Conservation (phyloP, 1,140 invertebrate species). For the Euwallacea similis region DNA sequence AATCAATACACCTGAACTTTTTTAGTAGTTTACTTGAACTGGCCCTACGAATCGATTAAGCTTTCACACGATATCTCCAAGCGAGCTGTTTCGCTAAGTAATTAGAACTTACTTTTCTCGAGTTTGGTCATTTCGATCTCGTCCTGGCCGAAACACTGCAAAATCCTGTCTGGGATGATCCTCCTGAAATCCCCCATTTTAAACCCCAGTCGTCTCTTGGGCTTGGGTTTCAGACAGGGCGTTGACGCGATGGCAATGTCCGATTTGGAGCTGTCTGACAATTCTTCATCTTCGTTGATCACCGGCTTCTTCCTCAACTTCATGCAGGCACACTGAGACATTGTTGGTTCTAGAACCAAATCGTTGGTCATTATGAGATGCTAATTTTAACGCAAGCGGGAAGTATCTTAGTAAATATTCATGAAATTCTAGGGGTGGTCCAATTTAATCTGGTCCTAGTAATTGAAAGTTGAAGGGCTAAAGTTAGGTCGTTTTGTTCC, state of each 20-base stretch:
- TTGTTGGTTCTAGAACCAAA: background rate
- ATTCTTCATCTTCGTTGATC: conserved; percentile 39
- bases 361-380: background rate
- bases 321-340: conserved; percentile 39
- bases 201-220: conserved; percentile 29
- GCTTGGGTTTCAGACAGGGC: conserved; percentile 13
- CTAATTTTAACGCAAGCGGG: too few species aligned
- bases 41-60: too few species aligned
- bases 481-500: background rate
- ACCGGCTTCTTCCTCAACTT: conserved; percentile 32
- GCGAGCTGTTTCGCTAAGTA: background rate
- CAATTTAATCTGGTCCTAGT: background rate
- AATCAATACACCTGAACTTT: background rate
- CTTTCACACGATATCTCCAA: too few species aligned
- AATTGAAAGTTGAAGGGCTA: background rate
- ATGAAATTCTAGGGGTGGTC: too few species aligned
- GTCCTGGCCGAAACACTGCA: conserved; percentile 45
- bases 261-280: conserved; percentile 39
- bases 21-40: background rate
- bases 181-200: conserved; percentile 35
- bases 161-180: conserved; percentile 42
- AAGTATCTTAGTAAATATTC: too few species aligned
- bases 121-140: conserved; percentile 69
- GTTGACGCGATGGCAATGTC: conserved; percentile 25
- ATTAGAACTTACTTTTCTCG: conserved; percentile 65